A percentile compares a stretch with the other conserved stretches of the same genome.
Conservation (phyloP, 2,797 vertebrate species). For the Pempheris klunzingeri region DNA sequence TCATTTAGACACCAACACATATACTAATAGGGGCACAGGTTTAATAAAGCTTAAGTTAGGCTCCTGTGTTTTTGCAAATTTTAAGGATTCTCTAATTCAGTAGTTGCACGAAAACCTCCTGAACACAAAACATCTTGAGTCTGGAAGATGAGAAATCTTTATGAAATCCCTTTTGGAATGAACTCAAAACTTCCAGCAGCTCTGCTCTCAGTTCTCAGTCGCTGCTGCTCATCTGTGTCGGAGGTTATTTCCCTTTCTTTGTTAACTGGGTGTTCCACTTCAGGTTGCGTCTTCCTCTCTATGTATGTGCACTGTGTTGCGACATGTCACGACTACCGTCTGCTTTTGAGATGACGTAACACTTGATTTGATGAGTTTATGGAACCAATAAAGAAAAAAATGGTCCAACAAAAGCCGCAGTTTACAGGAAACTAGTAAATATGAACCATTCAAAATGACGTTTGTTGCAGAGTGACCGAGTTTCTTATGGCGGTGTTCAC, state of each 20-base stretch:
- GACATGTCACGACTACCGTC: neutral
- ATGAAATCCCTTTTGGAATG: neutral
- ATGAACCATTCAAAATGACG: neutral
- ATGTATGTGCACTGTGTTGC: neutral
- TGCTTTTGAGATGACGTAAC: neutral
- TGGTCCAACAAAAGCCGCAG: neutral
- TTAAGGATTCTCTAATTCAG: too few relatives aligned
- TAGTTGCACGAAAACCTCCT: too few relatives aligned
- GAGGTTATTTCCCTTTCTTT: slow-evolving; percentile 3
- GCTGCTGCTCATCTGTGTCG: neutral
- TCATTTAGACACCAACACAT: too few relatives aligned
- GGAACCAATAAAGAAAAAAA: neutral
- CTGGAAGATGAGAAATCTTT: neutral
- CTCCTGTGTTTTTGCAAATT: too few relatives aligned
- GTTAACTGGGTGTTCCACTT: slow-evolving; percentile 6
- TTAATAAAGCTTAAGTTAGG: too few relatives aligned
- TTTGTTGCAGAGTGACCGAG: neutral
- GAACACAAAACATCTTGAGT: neutral
- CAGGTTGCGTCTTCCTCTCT: neutral
- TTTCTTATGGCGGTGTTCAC: neutral
- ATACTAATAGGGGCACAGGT: too few relatives aligned
- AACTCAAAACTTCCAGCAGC: neutral
- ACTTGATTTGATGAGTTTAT: slow-evolving; percentile 13
- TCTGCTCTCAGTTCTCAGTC: neutral
- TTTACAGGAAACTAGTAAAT: neutral